phyloP scores from a whole-genome alignment of 2,888 invertebrate species.

The Dynastes hyllus region DNA sequence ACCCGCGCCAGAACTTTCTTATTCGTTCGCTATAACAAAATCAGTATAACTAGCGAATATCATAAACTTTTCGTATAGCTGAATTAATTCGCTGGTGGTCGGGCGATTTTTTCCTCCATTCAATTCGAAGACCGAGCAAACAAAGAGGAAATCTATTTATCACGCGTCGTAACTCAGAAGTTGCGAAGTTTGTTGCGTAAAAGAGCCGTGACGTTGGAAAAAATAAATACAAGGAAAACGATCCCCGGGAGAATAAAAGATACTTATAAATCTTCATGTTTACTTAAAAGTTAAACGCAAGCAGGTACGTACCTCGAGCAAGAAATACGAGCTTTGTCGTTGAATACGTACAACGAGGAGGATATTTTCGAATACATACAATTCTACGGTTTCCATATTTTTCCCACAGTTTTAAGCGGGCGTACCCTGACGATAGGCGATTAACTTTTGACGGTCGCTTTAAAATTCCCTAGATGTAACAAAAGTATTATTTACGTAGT shows the following conservation, averaged over 20 bases:
- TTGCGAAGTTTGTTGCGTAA: slow-evolving; percentile 47
- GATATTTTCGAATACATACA: not conserved
- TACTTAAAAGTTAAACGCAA: slow-evolving; percentile 41
- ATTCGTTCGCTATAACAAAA: slow-evolving; percentile 17
- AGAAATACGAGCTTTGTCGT: slow-evolving; percentile 28
- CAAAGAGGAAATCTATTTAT: slow-evolving; percentile 42
- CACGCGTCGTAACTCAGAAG: slow-evolving; percentile 44
- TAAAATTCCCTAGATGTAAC: no score
- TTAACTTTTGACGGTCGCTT: no score
- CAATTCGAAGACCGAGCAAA: slow-evolving; percentile 20
- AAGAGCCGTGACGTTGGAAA: slow-evolving; percentile 47
- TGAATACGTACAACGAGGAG: not conserved
- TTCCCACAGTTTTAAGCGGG: no score
- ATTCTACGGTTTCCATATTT: not conserved
- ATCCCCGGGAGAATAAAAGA: slow-evolving; percentile 36
- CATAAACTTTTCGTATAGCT: slow-evolving; percentile 31
- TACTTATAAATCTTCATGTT: slow-evolving; percentile 48
- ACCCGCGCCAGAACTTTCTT: slow-evolving; percentile 20
- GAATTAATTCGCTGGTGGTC: slow-evolving; percentile 43
- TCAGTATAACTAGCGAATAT: slow-evolving; percentile 43
- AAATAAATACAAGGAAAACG: slow-evolving; percentile 46
- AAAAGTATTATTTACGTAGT: no score
- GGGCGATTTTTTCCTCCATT: slow-evolving; percentile 24
- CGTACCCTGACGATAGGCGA: no score
- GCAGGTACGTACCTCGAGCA: slow-evolving; percentile 34